These are phyloP conservation scores for Melipona quadrifasciata DNA, from an alignment of 1,140 invertebrate species.

Conservation along the genomic window DNA sequence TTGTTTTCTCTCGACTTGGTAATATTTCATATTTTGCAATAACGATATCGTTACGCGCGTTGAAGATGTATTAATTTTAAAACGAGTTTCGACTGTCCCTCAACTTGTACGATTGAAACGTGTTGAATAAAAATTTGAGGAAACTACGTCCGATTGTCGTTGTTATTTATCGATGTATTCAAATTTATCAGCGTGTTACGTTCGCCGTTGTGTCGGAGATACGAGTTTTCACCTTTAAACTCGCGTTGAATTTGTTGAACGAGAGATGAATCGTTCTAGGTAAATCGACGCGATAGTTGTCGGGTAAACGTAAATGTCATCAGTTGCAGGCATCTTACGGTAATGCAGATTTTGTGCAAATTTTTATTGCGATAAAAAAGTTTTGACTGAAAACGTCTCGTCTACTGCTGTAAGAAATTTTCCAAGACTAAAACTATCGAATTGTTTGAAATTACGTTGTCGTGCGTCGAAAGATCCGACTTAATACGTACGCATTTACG, in stretches of 20 bases:
- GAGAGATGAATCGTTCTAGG: neutral
- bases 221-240: neutral
- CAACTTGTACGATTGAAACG: neutral
- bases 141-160: neutral
- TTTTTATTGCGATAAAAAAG: neutral
- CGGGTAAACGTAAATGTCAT: neutral
- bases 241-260: neutral
- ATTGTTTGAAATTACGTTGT: neutral
- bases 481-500: neutral
- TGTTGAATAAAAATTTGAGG: neutral
- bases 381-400: neutral
- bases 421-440: neutral
- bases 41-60: neutral
- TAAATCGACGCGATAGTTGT: neutral
- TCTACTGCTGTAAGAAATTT: neutral
- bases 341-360: neutral
- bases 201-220: neutral
- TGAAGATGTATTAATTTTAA: neutral
- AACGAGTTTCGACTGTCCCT: too few relatives aligned
- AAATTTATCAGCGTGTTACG: slow-evolving; percentile 19
- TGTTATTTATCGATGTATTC: slow-evolving; percentile 22
- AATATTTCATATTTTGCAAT: slow-evolving; percentile 6
- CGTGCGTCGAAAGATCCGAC: neutral
- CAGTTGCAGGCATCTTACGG: too few relatives aligned
- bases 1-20: slow-evolving; percentile 37